phyloP scores from a whole-genome alignment of 2,888 invertebrate genomes.

The Hemicrepidius hirtus region DNA sequence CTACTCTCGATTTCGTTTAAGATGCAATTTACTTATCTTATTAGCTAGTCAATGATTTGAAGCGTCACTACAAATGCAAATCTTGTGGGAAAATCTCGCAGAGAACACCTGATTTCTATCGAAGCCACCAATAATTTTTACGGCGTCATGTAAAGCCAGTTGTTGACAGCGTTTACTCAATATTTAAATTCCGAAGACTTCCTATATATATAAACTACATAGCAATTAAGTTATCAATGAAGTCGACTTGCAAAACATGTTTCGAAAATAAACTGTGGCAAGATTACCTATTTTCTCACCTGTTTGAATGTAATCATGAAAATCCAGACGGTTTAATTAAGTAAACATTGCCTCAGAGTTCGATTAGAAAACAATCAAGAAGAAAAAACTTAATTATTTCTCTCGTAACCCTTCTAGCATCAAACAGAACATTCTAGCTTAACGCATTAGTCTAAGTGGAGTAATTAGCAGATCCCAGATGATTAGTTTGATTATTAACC shows the following conservation, averaged over 20 bases:
- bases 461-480: slow-evolving; percentile 5
- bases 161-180: slow-evolving; percentile 4
- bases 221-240: slow-evolving; percentile 11
- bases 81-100: slow-evolving; percentile 35
- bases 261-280: not conserved
- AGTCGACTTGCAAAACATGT: slow-evolving; percentile 10
- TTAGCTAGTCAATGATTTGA: not conserved
- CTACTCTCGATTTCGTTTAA: not conserved
- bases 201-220: not conserved
- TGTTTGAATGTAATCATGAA: not conserved
- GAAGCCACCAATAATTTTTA: not conserved
- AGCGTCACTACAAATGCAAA: slow-evolving; percentile 12
- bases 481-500: slow-evolving; percentile 19
- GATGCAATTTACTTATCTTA: slow-evolving; percentile 7
- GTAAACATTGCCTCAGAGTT: not conserved
- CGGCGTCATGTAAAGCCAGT: not conserved
- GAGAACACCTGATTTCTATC: slow-evolving; percentile 15
- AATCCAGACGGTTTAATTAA: slow-evolving; percentile 17
- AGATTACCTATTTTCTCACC: slow-evolving; percentile 19
- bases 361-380: not conserved
- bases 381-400: not conserved
- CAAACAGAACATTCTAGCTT: not conserved
- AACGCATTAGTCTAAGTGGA: not conserved
- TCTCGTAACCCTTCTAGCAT: not conserved
- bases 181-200: slow-evolving; percentile 9